Base-by-base conservation (phyloP, 2,888 invertebrate species). In the Cephonodes hylas region DNA sequence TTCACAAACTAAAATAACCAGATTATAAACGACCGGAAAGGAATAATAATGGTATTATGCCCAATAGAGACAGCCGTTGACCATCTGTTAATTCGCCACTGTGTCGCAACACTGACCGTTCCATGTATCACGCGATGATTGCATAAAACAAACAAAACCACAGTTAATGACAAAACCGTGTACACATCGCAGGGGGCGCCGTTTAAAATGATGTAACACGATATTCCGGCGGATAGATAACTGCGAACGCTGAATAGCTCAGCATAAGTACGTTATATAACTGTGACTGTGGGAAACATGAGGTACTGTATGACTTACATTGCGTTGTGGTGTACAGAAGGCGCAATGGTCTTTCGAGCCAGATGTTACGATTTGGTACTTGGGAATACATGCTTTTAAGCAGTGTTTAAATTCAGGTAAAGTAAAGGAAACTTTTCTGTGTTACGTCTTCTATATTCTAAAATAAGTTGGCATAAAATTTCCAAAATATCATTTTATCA, bases 221-320 rank as follows among this genome's bases (percentile, higher is more conserved):
- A 73, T 78, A 76, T 75, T 75, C 71, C 74, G 64, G 70, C 74
- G 64, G 70, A 76, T 68, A 80, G 83, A 85, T 86, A 83, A 85
- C 75, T 73, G 75, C 73, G 72, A n/a, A 38, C n/a, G 38, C 38
- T 38, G 70, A 69, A 73, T 68, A 67, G 69, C 61, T 66, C 71
- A 70, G 70, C 69, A 66, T 72, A 69, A 68, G 46, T 69, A 68
- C 68, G 71, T 77, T 75, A 64, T 73, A 71, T 74, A 74, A 75
- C 69, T 69, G 65, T 70, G 58, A 67, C 73, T 77, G 81, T 84
- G 84, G 73, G 80, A 82, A 77, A 68, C 65, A 64, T 71, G 67
- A 67, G 64, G 64, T 66, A 70, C 63, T 71, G 66, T 61, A 68
- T 61, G 61, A 64, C 67, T 68, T 69, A 69, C 71, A 74, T 71